phyloP scores from a whole-genome alignment of 2,888 invertebrate species.

The Rhodophaea formosa region DNA sequence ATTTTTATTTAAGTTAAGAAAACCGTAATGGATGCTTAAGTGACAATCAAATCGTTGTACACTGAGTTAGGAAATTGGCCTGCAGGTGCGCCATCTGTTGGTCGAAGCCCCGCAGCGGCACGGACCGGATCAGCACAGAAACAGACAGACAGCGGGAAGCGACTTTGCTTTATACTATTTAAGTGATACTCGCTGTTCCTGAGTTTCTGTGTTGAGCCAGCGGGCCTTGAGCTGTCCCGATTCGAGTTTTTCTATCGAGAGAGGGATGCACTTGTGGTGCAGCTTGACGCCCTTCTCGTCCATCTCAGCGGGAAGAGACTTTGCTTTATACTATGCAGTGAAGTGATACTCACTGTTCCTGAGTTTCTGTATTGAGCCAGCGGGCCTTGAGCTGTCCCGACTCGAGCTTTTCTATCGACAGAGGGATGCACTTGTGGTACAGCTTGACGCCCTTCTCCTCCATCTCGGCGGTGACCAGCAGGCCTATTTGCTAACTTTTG shows the following conservation, averaged over 20 bases:
- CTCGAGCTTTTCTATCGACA: slow-evolving; percentile 85
- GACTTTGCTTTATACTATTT: no score
- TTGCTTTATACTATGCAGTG: no score
- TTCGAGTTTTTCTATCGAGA: no score
- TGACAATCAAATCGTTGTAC: no score
- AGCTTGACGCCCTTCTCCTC: slow-evolving; percentile 89
- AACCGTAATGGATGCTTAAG: no score
- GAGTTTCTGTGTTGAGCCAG: no score
- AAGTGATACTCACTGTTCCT: slow-evolving; percentile 67
- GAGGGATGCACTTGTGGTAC: slow-evolving; percentile 85
- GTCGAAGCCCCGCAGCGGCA: slow-evolving; percentile 94
- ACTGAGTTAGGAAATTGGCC: no score
- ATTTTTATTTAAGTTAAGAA: no score
- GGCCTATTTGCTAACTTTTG: no score
- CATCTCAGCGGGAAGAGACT: slow-evolving; percentile 91
- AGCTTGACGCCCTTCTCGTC: slow-evolving; percentile 89
- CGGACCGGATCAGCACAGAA: slow-evolving; percentile 93
- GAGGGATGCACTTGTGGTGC: slow-evolving; percentile 83
- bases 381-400: slow-evolving; percentile 85
- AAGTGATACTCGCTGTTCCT: slow-evolving; percentile 48
- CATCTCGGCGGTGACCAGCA: slow-evolving; percentile 91
- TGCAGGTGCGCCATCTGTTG: slow-evolving; percentile 94
- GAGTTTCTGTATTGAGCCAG: slow-evolving; percentile 80
- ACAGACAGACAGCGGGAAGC: slow-evolving; percentile 92
- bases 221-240: slow-evolving; percentile 85